These are phyloP conservation scores for Sanderia malayensis DNA, from an alignment of 30 jellyfish, hydroid and myxozoan species.

Conservation along the genomic window DNA sequence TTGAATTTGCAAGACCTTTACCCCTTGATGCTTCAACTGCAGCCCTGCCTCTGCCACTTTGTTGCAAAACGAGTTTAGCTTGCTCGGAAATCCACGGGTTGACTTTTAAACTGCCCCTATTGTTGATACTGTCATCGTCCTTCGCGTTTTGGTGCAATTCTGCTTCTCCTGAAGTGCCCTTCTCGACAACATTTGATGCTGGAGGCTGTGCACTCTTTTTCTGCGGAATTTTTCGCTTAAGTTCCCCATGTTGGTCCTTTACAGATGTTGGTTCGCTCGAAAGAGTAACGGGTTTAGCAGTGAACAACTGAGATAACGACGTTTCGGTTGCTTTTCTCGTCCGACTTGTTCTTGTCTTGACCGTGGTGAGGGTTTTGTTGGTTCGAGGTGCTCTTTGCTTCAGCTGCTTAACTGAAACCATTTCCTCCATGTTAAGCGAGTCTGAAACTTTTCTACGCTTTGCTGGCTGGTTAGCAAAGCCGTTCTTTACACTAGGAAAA, in stretches of 20 bases:
- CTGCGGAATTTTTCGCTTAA: conserved; percentile 11
- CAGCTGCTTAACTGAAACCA: not conserved
- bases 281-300: conserved; percentile 27
- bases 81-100: conserved; percentile 80
- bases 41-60: conserved; percentile 33
- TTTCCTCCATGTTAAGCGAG: conserved; percentile 3
- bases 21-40: conserved; percentile 19
- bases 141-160: not conserved
- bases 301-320: conserved; percentile 12
- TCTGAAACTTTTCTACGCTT: conserved; percentile 70
- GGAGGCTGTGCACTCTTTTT: not conserved
- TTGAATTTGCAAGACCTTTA: not conserved
- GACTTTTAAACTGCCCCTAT: conserved; percentile 16
- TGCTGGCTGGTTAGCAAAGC: conserved; percentile 65
- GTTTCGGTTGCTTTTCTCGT: conserved; percentile 6
- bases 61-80: conserved; percentile 47
- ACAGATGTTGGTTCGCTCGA: conserved; percentile 32
- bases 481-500: conserved; percentile 68
- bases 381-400: not conserved
- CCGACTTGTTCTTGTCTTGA: conserved; percentile 1
- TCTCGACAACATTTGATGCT: not conserved
- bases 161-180: conserved; percentile 8
- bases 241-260: conserved; percentile 16
- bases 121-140: not conserved
- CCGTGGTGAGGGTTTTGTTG: not conserved